These are phyloP conservation scores for Palloptera scutellata DNA, from an alignment of 2,888 invertebrate species.

Conservation along the genomic window DNA sequence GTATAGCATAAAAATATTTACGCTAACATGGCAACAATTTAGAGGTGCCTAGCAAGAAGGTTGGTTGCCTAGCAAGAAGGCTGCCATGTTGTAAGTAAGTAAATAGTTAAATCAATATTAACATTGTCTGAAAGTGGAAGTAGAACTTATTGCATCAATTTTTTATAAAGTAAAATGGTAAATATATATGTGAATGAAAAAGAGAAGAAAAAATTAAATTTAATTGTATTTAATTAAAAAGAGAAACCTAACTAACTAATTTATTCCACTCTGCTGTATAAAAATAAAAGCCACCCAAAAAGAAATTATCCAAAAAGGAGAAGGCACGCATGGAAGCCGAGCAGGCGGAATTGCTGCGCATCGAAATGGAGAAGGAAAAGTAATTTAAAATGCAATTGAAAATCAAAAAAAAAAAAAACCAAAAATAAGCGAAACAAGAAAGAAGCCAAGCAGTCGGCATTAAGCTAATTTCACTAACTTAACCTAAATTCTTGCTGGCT, in stretches of 20 bases:
- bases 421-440: too few species aligned
- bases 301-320: conserved; percentile 65
- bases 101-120: conserved; percentile 6
- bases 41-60: too few species aligned
- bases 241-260: not conserved
- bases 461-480: too few species aligned
- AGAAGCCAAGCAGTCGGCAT: too few species aligned
- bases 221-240: not conserved
- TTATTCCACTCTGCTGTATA: not conserved
- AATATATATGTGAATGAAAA: not conserved
- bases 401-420: too few species aligned
- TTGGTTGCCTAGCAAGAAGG: too few species aligned
- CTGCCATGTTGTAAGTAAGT: too few species aligned
- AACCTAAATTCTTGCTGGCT: too few species aligned
- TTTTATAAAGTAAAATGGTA: conserved; percentile 19
- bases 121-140: not conserved
- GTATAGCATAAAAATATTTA: too few species aligned
- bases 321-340: conserved; percentile 63
- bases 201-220: not conserved
- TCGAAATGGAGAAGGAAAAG: conserved; percentile 65
- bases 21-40: too few species aligned
- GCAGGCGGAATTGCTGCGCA: conserved; percentile 62
- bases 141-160: not conserved
- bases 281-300: conserved; percentile 57
- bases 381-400: conserved; percentile 35